phyloP scores from a whole-genome alignment of 2,797 vertebrate genomes.

The Zenarchopterus dispar region DNA sequence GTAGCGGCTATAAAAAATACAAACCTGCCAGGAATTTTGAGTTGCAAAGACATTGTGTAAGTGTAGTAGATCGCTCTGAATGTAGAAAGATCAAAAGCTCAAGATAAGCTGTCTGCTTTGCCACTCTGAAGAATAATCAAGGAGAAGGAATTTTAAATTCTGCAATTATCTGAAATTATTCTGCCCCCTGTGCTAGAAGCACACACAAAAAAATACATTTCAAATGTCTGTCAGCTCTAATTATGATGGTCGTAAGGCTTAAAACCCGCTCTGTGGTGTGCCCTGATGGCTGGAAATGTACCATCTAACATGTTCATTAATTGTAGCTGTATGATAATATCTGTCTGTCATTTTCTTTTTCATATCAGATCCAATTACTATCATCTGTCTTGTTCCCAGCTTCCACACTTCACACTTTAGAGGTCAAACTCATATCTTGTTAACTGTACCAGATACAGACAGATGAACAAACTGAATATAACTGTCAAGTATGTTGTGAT shows the following conservation, averaged over 20 bases:
- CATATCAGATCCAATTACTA: background rate
- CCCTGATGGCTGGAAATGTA: conserved; percentile 4
- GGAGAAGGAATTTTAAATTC: conserved; percentile 27
- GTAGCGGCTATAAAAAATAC: conserved; percentile 14
- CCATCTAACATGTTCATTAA: conserved; percentile 3
- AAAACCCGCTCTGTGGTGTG: conserved; percentile 11
- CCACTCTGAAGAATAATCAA: conserved; percentile 15
- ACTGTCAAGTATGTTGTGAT: background rate
- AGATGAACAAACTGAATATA: conserved; percentile 1
- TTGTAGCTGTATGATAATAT: conserved; percentile 1
- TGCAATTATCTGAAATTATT: conserved; percentile 42
- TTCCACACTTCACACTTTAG: background rate
- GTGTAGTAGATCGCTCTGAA: conserved; percentile 15
- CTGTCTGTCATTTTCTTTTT: conserved; percentile 8
- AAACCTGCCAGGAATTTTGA: conserved; percentile 8
- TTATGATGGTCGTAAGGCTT: conserved; percentile 18
- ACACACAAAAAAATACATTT: conserved; percentile 5
- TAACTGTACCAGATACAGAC: background rate
- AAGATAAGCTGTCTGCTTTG: background rate
- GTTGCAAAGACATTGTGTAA: conserved; percentile 15
- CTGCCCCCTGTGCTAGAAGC: conserved; percentile 1
- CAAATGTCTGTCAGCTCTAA: conserved; percentile 19
- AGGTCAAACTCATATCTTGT: too few relatives aligned
- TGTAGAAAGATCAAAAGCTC: background rate
- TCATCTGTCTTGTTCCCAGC: conserved; percentile 8